These are phyloP conservation scores for Albula glossodonta DNA, from an alignment of 2,113 vertebrate species.

Conservation along the genomic window DNA sequence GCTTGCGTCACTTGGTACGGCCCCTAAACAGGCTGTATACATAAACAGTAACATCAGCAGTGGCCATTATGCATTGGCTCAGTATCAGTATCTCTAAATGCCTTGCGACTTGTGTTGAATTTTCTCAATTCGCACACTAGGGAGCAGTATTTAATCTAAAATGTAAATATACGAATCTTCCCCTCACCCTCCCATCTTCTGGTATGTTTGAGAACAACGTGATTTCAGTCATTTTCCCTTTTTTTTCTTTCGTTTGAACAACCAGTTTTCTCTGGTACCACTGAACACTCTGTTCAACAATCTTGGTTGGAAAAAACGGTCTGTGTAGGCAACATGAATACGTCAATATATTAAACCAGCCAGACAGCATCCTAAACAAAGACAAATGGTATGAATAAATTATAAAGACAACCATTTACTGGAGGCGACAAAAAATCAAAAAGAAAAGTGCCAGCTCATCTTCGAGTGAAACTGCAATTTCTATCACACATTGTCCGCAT, in stretches of 20 bases:
- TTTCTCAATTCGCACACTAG: slow-evolving; percentile 4
- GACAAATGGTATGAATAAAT: not conserved
- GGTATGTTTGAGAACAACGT: not conserved
- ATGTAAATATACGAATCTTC: not conserved
- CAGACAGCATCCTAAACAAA: not conserved
- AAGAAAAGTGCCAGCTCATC: slow-evolving; percentile 3
- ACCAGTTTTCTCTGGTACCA: not conserved
- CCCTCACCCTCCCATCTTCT: not conserved
- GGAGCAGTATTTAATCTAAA: slow-evolving; percentile 18
- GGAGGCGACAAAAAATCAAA: not conserved
- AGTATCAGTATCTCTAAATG: not conserved
- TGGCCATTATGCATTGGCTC: not conserved
- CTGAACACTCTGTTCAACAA: not conserved
- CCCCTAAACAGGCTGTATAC: not conserved
- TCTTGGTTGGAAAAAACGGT: no score
- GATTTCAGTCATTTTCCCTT: not conserved
- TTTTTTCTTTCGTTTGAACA: not conserved
- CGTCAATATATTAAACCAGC: not conserved
- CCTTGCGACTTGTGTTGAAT: not conserved
- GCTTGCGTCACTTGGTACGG: not conserved
- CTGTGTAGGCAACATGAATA: not conserved
- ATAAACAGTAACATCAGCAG: not conserved
- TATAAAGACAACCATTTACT: not conserved
- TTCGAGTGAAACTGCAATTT: not conserved
- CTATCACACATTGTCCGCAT: not conserved